Base-by-base conservation (phyloP, 2,113 vertebrate species). In the Gila orcuttii region DNA sequence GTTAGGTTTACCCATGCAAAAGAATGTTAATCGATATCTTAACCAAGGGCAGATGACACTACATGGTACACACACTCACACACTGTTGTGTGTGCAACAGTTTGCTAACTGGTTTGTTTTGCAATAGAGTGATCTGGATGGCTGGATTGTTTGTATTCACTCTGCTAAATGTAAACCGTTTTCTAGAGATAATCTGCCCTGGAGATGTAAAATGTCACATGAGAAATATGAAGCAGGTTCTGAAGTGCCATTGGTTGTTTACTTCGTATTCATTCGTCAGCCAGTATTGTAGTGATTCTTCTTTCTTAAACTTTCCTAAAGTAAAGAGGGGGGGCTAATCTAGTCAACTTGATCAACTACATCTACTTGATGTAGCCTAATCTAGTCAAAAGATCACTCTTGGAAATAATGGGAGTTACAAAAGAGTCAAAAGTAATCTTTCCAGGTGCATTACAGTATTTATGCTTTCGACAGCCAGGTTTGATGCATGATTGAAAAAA, bases 1-100 rank as follows among this genome's bases (percentile, higher is more conserved):
- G 66, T 50, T 0, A 23, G 7, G 80, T 82, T 36, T 55, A 83
- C 19, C 28, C 23, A 57, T 10, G 19, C 47, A 25, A 83, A 83
- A 59, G 50, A 73, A 83, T 73, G 66, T 83, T 42, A 45, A 73
- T 83, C 66, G 6, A 59, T 83, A 74, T 21, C 68, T 42, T 42
- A 59, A 11, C 31, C 82, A 42, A 73, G 50, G 47, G 82, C 33
- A 74, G 68, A 15, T 83, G 82, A 19, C 47, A 82, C 80, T 17
- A 50, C 50, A 33, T 28, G 66, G 47, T 83, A 82, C 62, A 47
- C 39, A 47, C 36, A 50, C 62, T 3, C 59, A 64, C 31, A 0
- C 74, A 11, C 5, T 28, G 28, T 28, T 28, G 2, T 42, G 8
- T 21, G 13, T 25, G 10, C 50, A 21, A 45, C 68, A 52, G 47